Conservation (phyloP, 2,113 vertebrate genomes). For the Cryptotis parvus region DNA sequence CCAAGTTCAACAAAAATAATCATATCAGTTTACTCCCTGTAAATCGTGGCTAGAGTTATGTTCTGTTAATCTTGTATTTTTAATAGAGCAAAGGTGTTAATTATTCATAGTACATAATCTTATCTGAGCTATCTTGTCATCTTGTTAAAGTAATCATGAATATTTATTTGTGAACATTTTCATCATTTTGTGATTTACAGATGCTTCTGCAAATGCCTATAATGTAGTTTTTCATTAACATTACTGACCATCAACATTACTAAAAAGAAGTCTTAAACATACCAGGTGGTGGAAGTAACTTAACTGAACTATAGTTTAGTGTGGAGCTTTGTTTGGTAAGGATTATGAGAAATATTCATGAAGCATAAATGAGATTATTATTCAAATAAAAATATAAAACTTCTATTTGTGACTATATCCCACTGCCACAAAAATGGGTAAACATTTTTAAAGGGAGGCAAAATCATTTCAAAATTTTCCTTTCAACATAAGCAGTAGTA, state of each 20-base stretch:
- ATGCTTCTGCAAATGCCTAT: slow-evolving; percentile 57
- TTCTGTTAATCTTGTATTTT: slow-evolving; percentile 47
- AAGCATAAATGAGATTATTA: slow-evolving; percentile 63
- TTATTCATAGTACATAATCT: slow-evolving; percentile 69
- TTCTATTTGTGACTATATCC: slow-evolving; percentile 55
- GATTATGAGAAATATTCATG: slow-evolving; percentile 68
- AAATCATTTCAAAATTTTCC: slow-evolving; percentile 8
- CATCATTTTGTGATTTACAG: slow-evolving; percentile 63
- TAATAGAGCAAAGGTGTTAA: slow-evolving; percentile 53
- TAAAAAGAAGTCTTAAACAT: slow-evolving; percentile 62
- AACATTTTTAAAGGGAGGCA: slow-evolving; percentile 9
- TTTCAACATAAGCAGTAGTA: neutral
- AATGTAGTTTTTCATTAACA: slow-evolving; percentile 68
- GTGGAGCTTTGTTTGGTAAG: slow-evolving; percentile 67
- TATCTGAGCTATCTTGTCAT: slow-evolving; percentile 59
- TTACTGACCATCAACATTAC: slow-evolving; percentile 60
- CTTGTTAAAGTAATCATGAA: slow-evolving; percentile 73
- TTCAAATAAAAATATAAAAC: slow-evolving; percentile 51
- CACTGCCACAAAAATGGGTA: neutral
- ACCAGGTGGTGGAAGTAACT: slow-evolving; percentile 54
- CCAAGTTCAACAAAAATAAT: slow-evolving; percentile 44
- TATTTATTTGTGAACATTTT: slow-evolving; percentile 68
- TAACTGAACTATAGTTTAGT: slow-evolving; percentile 62
- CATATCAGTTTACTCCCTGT: slow-evolving; percentile 52
- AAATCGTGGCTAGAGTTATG: slow-evolving; percentile 12